Evolutionary conservation across 2,113 vertebrate species (phyloP), one percentile per base, ranked within the genome.

Genomic region (Sclerurus mexicanus): DNA sequence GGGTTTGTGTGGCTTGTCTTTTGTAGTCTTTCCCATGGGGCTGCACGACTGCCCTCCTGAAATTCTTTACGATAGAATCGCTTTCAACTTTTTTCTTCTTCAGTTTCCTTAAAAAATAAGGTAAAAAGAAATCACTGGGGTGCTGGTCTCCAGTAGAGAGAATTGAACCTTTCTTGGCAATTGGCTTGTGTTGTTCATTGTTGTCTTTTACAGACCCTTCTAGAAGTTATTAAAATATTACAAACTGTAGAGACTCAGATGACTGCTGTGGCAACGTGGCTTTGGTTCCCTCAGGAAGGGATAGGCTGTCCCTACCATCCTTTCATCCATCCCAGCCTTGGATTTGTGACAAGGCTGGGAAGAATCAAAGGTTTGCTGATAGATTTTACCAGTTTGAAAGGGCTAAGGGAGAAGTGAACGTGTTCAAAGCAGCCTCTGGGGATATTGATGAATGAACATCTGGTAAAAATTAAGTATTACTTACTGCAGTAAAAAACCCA

Each of bases 401-500:
- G 33, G 42, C 46, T 19, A 1, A 76, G n/a, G 24, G 90, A 87
- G n/a, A 85, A 33, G 28, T 10, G 58, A 82, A 55, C 13, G 46
- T 85, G 42, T 76, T 91, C 59, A 79, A 49, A 77, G 75, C 59
- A 64, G 35, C 42, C 89, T 71, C 59, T 47, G 72, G 79, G 85
- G 82, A 55, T 69, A 40, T 46, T 3, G 14, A 23, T 86, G 82
- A 66, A 80, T 59, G 87, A 93, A 83, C 95, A 91, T 74, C 87
- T 96, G 95, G 75, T 80, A 56, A 83, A 87, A 96, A 93, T 94
- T 71, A 92, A 77, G 22, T 63, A 56, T 93, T 94, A n/a, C 49
- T 95, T 87, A 77, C 42, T 88, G 72, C 33, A 77, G 23, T 85
- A 66, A 85, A 89, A 89, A 46, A 12, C 24, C 24, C 42, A 44